A percentile compares a stretch with the other conserved stretches of the same genome.
phyloP scores from a whole-genome alignment of 2,888 invertebrate genomes.

The Catonia carolina region DNA sequence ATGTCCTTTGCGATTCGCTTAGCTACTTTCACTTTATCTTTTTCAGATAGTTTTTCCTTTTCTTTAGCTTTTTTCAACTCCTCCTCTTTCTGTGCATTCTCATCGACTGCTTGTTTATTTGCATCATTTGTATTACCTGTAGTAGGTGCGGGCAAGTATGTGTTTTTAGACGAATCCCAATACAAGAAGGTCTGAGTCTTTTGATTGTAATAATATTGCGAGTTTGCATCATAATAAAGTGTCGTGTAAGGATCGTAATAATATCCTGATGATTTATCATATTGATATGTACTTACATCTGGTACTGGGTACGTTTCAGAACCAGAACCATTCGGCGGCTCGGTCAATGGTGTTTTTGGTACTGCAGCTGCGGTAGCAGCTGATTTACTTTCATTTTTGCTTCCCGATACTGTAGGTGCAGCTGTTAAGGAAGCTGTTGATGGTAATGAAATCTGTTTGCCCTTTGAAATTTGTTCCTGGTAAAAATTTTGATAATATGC shows the following conservation, averaged over 20 bases:
- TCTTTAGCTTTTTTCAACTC: slow-evolving; percentile 64
- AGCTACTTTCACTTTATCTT: slow-evolving; percentile 93
- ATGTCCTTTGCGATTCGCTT: slow-evolving; percentile 95
- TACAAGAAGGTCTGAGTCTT: slow-evolving; percentile 87
- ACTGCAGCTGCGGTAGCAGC: slow-evolving; percentile 41
- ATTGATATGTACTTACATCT: slow-evolving; percentile 85
- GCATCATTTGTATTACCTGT: slow-evolving; percentile 31
- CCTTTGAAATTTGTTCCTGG: slow-evolving; percentile 54
- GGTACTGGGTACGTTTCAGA: slow-evolving; percentile 49
- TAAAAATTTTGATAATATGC: slow-evolving; percentile 70
- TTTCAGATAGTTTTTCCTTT: slow-evolving; percentile 58
- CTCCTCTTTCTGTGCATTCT: slow-evolving; percentile 43
- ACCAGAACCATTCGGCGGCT: slow-evolving; percentile 36
- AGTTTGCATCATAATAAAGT: slow-evolving; percentile 92
- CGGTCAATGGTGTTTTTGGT: slow-evolving; percentile 28
- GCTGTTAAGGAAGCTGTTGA: slow-evolving; percentile 60
- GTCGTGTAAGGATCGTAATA: slow-evolving; percentile 91
- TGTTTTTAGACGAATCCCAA: slow-evolving; percentile 68
- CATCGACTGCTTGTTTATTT: slow-evolving; percentile 35
- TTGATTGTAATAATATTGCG: slow-evolving; percentile 94
- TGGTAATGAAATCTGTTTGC: slow-evolving; percentile 38
- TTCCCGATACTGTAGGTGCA: slow-evolving; percentile 64
- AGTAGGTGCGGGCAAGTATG: slow-evolving; percentile 43
- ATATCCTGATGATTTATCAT: slow-evolving; percentile 91
- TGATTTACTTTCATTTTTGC: slow-evolving; percentile 34